A percentile compares a stretch with the other conserved stretches of the same genome.
Conservation (phyloP, 1,140 invertebrate genomes). For the Lanistes nyassanus region DNA sequence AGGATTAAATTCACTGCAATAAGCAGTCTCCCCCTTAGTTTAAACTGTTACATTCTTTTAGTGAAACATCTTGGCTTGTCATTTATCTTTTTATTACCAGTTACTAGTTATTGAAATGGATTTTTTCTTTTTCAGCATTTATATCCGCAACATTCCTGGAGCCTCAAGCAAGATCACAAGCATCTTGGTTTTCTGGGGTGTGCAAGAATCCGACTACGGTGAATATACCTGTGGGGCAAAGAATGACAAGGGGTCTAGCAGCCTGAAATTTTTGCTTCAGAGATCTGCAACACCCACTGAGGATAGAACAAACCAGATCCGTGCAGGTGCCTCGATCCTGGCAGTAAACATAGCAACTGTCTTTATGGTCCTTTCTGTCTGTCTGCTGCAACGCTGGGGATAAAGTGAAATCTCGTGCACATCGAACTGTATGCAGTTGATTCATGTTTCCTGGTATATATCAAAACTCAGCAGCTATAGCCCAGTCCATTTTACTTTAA, state of each 20-base stretch:
- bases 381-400: constrained; percentile 17
- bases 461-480: too few species aligned
- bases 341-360: constrained; percentile 39
- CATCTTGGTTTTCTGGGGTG: constrained; percentile 44
- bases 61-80: neutral
- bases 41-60: neutral
- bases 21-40: too few species aligned
- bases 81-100: neutral
- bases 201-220: constrained; percentile 38
- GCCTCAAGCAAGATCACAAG: constrained; percentile 49
- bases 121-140: constrained; percentile 21
- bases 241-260: constrained; percentile 40
- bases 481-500: too few species aligned
- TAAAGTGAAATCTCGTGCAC: neutral
- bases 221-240: constrained; percentile 38
- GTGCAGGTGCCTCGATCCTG: constrained; percentile 30
- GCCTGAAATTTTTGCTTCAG: constrained; percentile 34
- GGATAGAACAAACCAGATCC: constrained; percentile 35
- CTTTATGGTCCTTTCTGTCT: constrained; percentile 40
- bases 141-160: constrained; percentile 44
- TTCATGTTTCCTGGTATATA: too few species aligned
- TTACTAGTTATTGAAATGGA: neutral
- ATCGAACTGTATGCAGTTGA: too few species aligned
- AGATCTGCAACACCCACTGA: constrained; percentile 35
- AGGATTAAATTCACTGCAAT: too few species aligned